Evolutionary conservation across 2,797 vertebrate species (phyloP).

Genomic region (Schizopygopsis malacanthus): DNA sequence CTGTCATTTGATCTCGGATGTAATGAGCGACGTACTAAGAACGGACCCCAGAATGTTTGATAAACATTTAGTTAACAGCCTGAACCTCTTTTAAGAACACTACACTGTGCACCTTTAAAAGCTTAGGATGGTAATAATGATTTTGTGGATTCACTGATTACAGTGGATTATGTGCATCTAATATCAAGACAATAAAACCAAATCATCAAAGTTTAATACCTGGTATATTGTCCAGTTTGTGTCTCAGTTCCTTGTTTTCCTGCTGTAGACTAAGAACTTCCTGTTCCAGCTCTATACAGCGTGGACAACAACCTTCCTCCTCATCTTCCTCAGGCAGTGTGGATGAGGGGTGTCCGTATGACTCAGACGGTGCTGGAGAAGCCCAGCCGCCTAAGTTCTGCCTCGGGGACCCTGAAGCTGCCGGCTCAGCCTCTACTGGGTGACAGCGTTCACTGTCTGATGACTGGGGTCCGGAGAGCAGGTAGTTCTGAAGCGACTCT

Average conservation of each 20-base stretch:
- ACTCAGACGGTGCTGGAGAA: conserved; percentile 94
- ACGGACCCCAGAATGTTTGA: neutral
- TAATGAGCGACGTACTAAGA: too few relatives aligned
- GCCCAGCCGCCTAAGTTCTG: conserved; percentile 93
- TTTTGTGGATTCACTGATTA: neutral
- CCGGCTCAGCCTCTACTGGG: conserved; percentile 80
- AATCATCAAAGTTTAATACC: conserved; percentile 73
- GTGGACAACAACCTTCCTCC: conserved; percentile 93
- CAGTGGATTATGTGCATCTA: neutral
- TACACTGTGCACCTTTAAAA: conserved; percentile 8
- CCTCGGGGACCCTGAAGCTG: conserved; percentile 84
- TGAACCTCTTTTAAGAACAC: neutral
- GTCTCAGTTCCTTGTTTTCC: conserved; percentile 96
- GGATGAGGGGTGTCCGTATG: conserved; percentile 95
- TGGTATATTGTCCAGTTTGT: conserved; percentile 94
- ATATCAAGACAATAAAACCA: neutral
- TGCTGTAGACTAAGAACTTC: conserved; percentile 98
- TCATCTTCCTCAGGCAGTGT: conserved; percentile 96
- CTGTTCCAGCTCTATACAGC: conserved; percentile 96
- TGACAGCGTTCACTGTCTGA: conserved; percentile 81
- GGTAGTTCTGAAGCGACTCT: conserved; percentile 95
- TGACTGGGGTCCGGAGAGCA: conserved; percentile 85
- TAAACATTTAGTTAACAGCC: neutral
- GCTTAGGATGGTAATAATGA: neutral
- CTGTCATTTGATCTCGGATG: too few relatives aligned